phyloP scores from a whole-genome alignment of 2,888 invertebrate species.

The Torymus tubicola region DNA sequence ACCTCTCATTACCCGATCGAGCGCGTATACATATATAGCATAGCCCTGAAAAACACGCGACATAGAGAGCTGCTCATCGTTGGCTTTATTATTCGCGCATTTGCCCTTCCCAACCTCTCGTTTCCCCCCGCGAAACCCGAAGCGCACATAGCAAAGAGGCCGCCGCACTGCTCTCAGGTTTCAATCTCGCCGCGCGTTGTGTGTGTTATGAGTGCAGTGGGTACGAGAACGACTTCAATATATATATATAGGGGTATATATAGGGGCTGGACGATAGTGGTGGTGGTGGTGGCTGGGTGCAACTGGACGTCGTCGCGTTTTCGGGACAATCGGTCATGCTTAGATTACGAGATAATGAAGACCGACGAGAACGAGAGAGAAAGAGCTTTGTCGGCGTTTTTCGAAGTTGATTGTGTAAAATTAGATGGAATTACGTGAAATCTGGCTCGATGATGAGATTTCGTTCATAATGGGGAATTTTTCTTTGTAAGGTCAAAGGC shows the following conservation, averaged over 20 bases:
- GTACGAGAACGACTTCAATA: too few relatives aligned
- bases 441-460: too few relatives aligned
- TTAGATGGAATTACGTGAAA: too few relatives aligned
- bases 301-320: too few relatives aligned
- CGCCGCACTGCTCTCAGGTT: slow-evolving; percentile 17
- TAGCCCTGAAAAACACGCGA: slow-evolving; percentile 18
- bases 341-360: slow-evolving; percentile 38
- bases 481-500: too few relatives aligned
- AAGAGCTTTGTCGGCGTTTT: too few relatives aligned
- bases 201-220: too few relatives aligned
- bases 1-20: slow-evolving; percentile 12
- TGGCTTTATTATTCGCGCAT: slow-evolving; percentile 14
- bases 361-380: background rate
- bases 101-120: background rate
- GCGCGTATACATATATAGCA: background rate
- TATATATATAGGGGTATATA: too few relatives aligned
- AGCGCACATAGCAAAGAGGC: slow-evolving; percentile 24
- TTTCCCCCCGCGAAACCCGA: slow-evolving; percentile 26
- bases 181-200: slow-evolving; percentile 6
- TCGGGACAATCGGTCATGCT: slow-evolving; percentile 18
- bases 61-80: slow-evolving; percentile 15
- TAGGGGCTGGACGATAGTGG: too few relatives aligned
- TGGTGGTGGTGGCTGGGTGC: too few relatives aligned
- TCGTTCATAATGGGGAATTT: too few relatives aligned
- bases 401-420: too few relatives aligned